Percentiles rank a stretch among this genome's conserved stretches.
phyloP scores from a whole-genome alignment of 2,888 invertebrate genomes.

The Microctonus hyperodae region DNA sequence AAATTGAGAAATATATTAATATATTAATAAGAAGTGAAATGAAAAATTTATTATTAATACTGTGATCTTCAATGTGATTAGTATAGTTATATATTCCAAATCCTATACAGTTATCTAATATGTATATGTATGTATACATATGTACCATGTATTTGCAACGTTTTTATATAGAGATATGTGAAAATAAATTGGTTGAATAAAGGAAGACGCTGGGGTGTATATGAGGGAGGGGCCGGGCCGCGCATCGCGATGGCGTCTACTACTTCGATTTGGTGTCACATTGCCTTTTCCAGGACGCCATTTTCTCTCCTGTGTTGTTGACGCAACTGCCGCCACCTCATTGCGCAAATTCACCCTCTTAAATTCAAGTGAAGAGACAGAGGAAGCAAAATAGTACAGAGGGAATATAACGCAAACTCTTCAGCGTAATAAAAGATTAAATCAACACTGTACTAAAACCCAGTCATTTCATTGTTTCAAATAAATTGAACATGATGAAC shows the following conservation, averaged over 20 bases:
- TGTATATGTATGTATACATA: too few relatives aligned
- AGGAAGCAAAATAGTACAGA: not conserved
- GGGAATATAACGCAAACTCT: not conserved
- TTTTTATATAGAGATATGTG: too few relatives aligned
- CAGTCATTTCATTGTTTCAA: constrained; percentile 39
- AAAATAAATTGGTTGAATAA: not conserved
- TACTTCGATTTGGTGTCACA: constrained; percentile 63
- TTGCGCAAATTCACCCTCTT: constrained; percentile 22
- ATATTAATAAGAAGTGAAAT: too few relatives aligned
- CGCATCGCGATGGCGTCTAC: constrained; percentile 62
- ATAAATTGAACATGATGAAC: not conserved
- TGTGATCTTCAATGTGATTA: too few relatives aligned
- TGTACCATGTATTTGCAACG: too few relatives aligned
- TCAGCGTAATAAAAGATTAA: not conserved
- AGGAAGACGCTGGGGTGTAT: constrained; percentile 13
- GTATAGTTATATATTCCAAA: too few relatives aligned
- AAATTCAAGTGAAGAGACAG: not conserved
- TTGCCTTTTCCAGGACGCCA: constrained; percentile 59
- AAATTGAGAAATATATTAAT: too few relatives aligned
- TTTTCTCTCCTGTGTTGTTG: constrained; percentile 54
- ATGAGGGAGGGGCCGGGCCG: constrained; percentile 60
- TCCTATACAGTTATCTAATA: too few relatives aligned
- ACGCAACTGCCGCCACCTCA: constrained; percentile 26
- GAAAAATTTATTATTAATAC: too few relatives aligned
- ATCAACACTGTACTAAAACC: too few relatives aligned